Base-by-base conservation (phyloP, 2,888 invertebrate species). In the Chironomus tentans region DNA sequence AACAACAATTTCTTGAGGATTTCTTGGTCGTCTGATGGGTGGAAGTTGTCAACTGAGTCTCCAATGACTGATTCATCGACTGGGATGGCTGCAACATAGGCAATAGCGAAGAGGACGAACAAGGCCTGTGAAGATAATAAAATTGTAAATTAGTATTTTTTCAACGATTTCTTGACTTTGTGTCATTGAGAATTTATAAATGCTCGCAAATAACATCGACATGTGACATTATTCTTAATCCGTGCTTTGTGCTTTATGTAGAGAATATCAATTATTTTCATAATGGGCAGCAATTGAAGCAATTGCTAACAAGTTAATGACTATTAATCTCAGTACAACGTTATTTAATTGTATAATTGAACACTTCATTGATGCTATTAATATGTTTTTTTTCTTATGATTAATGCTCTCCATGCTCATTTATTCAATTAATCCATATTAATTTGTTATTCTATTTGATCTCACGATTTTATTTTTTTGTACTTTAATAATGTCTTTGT, bases 1-100 rank as follows among this genome's bases (percentile, higher is more conserved):
- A 74, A 74, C 65, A 74, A 74, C 46, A 74, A 65, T 21, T 74
- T 74, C 68, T 74, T 74, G 68, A 74, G 65, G 74, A 74, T 74
- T 48, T 65, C 74, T 47, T 74, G 74, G 15, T 74, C 74, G 18
- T 74, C 74, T 28, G 74, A 22, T 74, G 74, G 74, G 62, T 74
- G 74, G 74, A 74, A 74, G 68, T 48, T 74, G 22, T 74, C 74
- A 12, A 68, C 74, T 15, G 46, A 48, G 47, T 74, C 74, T 22
- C 74, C 48, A 47, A 74, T 78, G 71, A 81, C 80, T 61, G 82
- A 78, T 76, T 82, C 82, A 77, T 83, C 83, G 38, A 81, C 78
- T 61, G 83, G 83, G 65, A 81, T 80, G 7, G 83, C 82, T 5
- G 80, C 78, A 4, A 82, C 81, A 12, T 82, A 74, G 47, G 80